Evolutionary conservation across 2,888 invertebrate genomes (phyloP), one percentile per base, ranked within the genome.

Genomic region (Cheilosia pagana): DNA sequence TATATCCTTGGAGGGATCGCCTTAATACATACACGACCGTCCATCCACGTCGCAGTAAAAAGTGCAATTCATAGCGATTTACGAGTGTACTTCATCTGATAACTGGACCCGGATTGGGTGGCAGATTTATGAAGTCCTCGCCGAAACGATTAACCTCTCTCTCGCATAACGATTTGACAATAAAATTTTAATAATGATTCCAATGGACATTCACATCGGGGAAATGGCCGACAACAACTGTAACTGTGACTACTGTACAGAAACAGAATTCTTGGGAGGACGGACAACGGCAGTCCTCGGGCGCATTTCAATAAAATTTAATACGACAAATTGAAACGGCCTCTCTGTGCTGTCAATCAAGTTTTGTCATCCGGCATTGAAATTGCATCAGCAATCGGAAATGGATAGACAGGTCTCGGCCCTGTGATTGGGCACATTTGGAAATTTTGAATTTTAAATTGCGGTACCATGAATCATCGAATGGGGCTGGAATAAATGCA

Each of bases 141-240:
- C 65, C 59, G 59, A 75, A 85, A 81, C 83, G 74, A 85, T 81
- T 79, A 85, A 81, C 83, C 70, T 60, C 79, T 59, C 79, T 43
- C 72, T 62, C 50, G 60, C 72, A 79, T 74, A 68, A 79, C 60
- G 74, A 79, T 72, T 63, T 78, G 72, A 74, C 78, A 83, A 78
- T 83, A 83, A 83, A 83, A 83, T 83, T 79, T 83, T 83, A 79
- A 78, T 79, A 74, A 83, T 68, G 62, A 78, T 78, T 62, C 63
- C 35, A 78, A 72, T 63, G 78, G 43, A 63, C 78, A 71, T 72
- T 63, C 65, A 65, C 65, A 19, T 21, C 10, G 57, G 16, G 41
- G 16, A 16, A 43, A 43, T 43, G 16, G 35, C 1, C 41, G 59
- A 63, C 50, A 50, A 31, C 41, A 50, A 65, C 53, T 59, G 65